These are phyloP conservation scores for Palythoa grandis DNA, from an alignment of 92 coral and sea anemone species.

Conservation along the genomic window DNA sequence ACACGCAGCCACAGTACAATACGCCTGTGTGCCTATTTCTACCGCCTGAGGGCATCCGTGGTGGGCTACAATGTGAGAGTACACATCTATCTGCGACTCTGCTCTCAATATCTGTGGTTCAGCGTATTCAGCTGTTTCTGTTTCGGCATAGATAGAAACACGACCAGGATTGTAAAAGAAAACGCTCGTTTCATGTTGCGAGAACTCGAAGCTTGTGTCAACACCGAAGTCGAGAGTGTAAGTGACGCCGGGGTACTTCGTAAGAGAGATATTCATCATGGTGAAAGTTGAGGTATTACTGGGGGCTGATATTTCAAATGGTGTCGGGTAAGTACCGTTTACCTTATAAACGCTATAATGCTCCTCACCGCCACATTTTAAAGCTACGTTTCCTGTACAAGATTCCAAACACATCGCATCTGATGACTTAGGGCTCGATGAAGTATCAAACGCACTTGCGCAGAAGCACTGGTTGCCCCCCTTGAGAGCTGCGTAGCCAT, in stretches of 20 bases:
- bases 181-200: conserved; percentile 1
- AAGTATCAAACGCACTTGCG: conserved; percentile 38
- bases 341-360: conserved; percentile 69
- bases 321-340: conserved; percentile 53
- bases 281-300: conserved; percentile 52
- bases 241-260: conserved; percentile 48
- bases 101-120: conserved; percentile 29
- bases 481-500: conserved; percentile 64
- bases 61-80: conserved; percentile 44
- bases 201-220: conserved; percentile 26
- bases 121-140: conserved; percentile 32
- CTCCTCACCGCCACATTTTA: conserved; percentile 75
- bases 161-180: conserved; percentile 28
- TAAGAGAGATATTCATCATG: conserved; percentile 50
- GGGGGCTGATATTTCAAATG: conserved; percentile 62
- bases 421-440: conserved; percentile 26
- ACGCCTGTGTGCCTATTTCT: conserved; percentile 46
- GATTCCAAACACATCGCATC: conserved; percentile 65
- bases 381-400: conserved; percentile 75
- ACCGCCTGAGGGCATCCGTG: conserved; percentile 73
- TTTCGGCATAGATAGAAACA: conserved; percentile 9
- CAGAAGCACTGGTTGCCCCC: conserved; percentile 89
- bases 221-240: conserved; percentile 77
- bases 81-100: conserved; percentile 51
- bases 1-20: conserved; percentile 54